Base-by-base conservation (phyloP, 2,888 invertebrate genomes). In the Keiferia lycopersicella region DNA sequence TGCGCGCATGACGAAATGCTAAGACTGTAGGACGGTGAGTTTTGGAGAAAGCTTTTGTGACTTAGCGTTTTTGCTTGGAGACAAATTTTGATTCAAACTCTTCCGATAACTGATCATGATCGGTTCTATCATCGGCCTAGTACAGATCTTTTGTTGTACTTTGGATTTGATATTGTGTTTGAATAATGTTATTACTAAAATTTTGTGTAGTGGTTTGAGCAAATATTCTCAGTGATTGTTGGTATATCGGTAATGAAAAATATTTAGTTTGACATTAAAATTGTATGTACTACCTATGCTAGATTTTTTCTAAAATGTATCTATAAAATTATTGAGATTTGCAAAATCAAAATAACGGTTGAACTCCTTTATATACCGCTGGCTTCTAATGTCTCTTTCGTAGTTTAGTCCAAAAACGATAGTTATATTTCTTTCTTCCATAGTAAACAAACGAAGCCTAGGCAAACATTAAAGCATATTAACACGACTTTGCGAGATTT, bases 401-500 rank as follows among this genome's bases (percentile, higher is more conserved):
- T 56, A 18, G 39, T 7, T 58, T 39, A 12, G 12, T 61, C 61
- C 61, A 34, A 48, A 61, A 34, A 30, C 14, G 26, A 30, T 50
- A 34, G 50, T 34, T 30, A 16, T 26, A 12, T 48, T 61, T 61
- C 48, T 61, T 61, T 60, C 34, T 18, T 34, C 61, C 64, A 61
- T 34, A 34, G 73, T 75, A 76, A 82, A 78, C 72, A 76, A 70
- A 70, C 67, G 61, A 65, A 64, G 53, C 62, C 62, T 18, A 38
- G 68, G 69, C 70, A 67, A 71, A 71, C 71, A 75, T 77, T 79
- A 76, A 76, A 69, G 71, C 71, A 74, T 76, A 82, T 84, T 84
- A 83, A 78, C 85, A 83, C 76, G 80, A 80, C 72, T 78, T 75
- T 77, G 82, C 73, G 73, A 84, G 71, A 70, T 80, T 76, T 76